Base-by-base conservation (phyloP, 1,140 invertebrate genomes). In the Pantala flavescens region DNA sequence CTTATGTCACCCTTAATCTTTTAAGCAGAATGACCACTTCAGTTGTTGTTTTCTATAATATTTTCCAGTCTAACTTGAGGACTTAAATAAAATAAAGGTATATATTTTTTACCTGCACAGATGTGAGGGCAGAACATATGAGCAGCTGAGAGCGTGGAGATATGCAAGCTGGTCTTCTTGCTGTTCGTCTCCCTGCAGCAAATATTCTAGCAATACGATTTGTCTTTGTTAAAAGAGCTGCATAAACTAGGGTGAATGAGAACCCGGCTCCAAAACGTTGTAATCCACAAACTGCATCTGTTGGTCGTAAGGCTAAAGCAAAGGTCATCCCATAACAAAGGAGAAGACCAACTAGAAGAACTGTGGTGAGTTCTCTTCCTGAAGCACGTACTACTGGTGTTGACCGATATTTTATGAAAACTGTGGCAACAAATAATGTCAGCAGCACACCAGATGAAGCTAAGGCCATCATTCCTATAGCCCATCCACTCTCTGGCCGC, bases 191-290 rank as follows among this genome's bases (percentile, higher is more conserved):
- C 74, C 94, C 91, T 5, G 92, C 92, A 77, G 93, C 91, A 83
- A 98, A 97, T 78, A 98, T 97, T 21, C 95, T 84, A 3, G 93
- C 89, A 76, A 97, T 97, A 42, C 94, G 85, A 84, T 96, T 96
- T 5, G 95, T 97, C 83, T 97, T 96, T 1, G 94, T 96, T 23
- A 97, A 83, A 0, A 98, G 84, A 5, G 95, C 93, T 0, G 93
- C 93, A 82, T 97, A 97, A 14, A 97, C 92, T 0, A 96, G 90
- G 0, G 94, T 93, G 83, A 97, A 97, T 79, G 93, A 94, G 79
- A 97, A 91, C 7, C 94, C 93, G 9, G 93, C 92, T 0, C 90
- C 87, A 78, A 93, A 93, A 91, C 91, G 87, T 81, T 93, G 91
- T 72, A 93, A 83, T 19, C 90, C 87, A 79, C 91, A 93, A 24